These are phyloP conservation scores for Melangyna quadrimaculata DNA, from an alignment of 2,888 invertebrate species.

Conservation along the genomic window DNA sequence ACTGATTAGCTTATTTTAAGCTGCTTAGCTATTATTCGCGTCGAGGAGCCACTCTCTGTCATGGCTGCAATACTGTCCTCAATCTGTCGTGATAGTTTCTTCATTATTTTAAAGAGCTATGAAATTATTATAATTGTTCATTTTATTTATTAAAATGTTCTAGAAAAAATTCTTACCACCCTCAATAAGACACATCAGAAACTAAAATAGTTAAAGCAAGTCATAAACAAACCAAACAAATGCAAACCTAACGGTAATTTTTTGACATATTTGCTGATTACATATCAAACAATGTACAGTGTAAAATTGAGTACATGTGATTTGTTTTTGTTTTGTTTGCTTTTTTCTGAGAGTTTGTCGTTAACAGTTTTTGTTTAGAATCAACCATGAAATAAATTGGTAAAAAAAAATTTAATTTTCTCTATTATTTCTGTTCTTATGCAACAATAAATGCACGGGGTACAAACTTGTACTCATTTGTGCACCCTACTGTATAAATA, in stretches of 20 bases:
- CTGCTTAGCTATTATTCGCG: slow-evolving; percentile 14
- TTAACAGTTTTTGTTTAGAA: neutral
- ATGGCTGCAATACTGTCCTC: neutral
- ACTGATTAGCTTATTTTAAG: slow-evolving; percentile 17
- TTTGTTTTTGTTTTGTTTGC: neutral
- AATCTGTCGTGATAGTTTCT: too few relatives aligned
- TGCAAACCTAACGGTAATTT: slow-evolving; percentile 2
- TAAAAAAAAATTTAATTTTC: too few relatives aligned
- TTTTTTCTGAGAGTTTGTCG: neutral
- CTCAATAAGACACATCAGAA: slow-evolving; percentile 3
- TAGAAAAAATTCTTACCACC: too few relatives aligned
- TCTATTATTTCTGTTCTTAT: too few relatives aligned
- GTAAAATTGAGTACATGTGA: neutral
- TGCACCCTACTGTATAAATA: too few relatives aligned
- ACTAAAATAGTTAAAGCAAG: neutral
- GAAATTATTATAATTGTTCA: too few relatives aligned
- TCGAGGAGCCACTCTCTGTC: neutral
- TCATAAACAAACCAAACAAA: slow-evolving; percentile 1
- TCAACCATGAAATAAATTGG: neutral
- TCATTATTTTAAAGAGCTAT: too few relatives aligned
- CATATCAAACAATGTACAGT: neutral
- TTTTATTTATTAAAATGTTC: too few relatives aligned
- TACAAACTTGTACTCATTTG: too few relatives aligned
- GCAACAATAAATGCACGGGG: too few relatives aligned
- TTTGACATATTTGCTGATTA: slow-evolving; percentile 1